Evolutionary conservation across 1,140 invertebrate genomes (phyloP), one percentile per base, ranked within the genome.

Genomic region (Acromyrmex heyeri): DNA sequence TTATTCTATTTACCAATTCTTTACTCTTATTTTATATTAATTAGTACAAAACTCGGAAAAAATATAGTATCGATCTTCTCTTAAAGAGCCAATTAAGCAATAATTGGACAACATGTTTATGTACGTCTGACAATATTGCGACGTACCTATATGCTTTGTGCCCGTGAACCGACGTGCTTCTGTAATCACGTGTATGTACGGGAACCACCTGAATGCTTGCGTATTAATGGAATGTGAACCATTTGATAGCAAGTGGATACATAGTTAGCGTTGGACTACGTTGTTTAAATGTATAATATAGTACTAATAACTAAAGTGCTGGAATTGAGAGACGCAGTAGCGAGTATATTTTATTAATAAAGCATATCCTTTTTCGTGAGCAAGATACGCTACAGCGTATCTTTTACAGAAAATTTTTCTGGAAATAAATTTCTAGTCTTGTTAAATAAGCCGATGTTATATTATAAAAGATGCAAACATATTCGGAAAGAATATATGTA

Each of bases 151-250:
- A 83, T 73, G 79, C 79, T 83, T 83, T 83, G 55, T 30, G 69
- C 69, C 59, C 34, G 53, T 48, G 44, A n/a, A 50, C 69, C 27
- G 79, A 83, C 79, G n/a, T 83, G 79, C 69, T 75, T 73, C 79
- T 83, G 69, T 57, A 83, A 83, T 83, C 73, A 83, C 62, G 79
- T 73, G 24, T 73, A 73, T 75, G 55, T 83, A 61, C 79, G 50
- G 69, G 69, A 62, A 75, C 69, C 79, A 83, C 69, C 69, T 75
- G 79, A 83, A 83, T 83, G 79, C 79, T 75, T 83, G 79, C 79
- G 79, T 75, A 83, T 73, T 83, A 83, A 73, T 61, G 79, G 79
- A 83, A 83, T 83, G 69, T 75, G 69, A 83, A 57, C 55, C 69
- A 83, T 83, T 83, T 38, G 69, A 21, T 34, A 75, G 30, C 79